Base-by-base conservation (phyloP, 2,888 invertebrate genomes). In the Desoria tigrina region DNA sequence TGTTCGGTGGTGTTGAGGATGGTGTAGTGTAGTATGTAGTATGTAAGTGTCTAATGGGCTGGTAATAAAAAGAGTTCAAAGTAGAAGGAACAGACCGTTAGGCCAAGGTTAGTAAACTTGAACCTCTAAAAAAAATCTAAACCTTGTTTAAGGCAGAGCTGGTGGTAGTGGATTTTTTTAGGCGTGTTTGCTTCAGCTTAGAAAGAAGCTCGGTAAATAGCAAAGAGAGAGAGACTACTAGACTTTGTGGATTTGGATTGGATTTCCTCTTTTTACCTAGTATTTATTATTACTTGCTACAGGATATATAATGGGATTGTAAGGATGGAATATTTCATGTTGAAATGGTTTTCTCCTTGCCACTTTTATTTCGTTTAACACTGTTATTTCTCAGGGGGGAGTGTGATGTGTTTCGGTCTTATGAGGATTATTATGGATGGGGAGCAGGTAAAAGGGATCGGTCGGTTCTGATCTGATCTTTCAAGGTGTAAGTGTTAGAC, bases 281-380 rank as follows among this genome's bases (percentile, higher is more conserved):
- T 45, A 45, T 45, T 45, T 45, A 45, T 45, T 45, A 45, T 45
- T 45, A n/a, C 45, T n/a, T n/a, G n/a, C n/a, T n/a, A n/a, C n/a
- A n/a, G n/a, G n/a, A n/a, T 45, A 45, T 45, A 45, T 45, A 45
- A 45, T 45, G 45, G 45, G 45, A 45, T 45, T 45, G 45, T 45
- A 45, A 45, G 45, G 6, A n/a, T 16, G 45, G 45, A 45, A 45
- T 45, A 45, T 45, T 45, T 45, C 45, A 45, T 45, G 45, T 45
- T 45, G 45, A 21, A 45, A 45, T 45, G 45, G 45, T 45, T 45
- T 45, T 45, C 45, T 45, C 45, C 21, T 45, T 45, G 45, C 45
- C 45, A 45, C 45, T 45, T 45, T 45, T 45, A 45, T 45, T 45
- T 45, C 45, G 45, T 45, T 45, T 45, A 45, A 45, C 45, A 45